These are phyloP conservation scores for Eupithecia subfuscata DNA, from an alignment of 2,888 invertebrate species.

Conservation along the genomic window DNA sequence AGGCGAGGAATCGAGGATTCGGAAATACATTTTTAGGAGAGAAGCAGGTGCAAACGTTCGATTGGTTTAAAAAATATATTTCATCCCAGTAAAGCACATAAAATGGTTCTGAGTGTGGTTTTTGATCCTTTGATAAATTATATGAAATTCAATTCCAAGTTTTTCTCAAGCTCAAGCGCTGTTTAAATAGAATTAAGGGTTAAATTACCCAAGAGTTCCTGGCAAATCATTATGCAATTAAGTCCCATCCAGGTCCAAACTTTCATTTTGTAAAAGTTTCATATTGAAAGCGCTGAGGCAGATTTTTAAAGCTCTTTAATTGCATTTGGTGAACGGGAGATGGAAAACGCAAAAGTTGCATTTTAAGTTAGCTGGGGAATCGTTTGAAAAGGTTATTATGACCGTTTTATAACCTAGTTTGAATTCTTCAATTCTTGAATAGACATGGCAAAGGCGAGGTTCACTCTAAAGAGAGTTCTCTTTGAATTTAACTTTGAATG, in stretches of 20 bases:
- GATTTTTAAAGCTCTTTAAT: slow-evolving; percentile 47
- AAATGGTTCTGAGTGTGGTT: not conserved
- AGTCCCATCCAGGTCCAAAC: slow-evolving; percentile 24
- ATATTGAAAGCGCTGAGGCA: slow-evolving; percentile 47
- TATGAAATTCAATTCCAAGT: not conserved
- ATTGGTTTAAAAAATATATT: not conserved
- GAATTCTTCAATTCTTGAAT: not conserved
- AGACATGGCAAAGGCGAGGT: not conserved
- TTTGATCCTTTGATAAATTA: not conserved
- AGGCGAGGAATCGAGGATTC: not conserved
- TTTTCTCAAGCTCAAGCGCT: not conserved
- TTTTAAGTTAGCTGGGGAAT: slow-evolving; percentile 31
- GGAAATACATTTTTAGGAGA: not conserved
- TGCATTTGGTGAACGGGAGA: slow-evolving; percentile 42
- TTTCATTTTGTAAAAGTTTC: slow-evolving; percentile 37
- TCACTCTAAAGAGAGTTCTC: not conserved
- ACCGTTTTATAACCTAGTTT: slow-evolving; percentile 5
- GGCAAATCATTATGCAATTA: slow-evolving; percentile 32
- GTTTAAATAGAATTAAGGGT: not conserved
- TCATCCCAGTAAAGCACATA: not conserved
- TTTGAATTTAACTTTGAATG: not conserved
- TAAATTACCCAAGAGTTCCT: not conserved
- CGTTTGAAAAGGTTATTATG: slow-evolving; percentile 15
- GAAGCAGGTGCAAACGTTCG: not conserved
- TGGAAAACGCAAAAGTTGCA: slow-evolving; percentile 36